These are phyloP conservation scores for Brienomyrus brachyistius DNA, from an alignment of 2,113 vertebrate genomes.

Conservation along the genomic window DNA sequence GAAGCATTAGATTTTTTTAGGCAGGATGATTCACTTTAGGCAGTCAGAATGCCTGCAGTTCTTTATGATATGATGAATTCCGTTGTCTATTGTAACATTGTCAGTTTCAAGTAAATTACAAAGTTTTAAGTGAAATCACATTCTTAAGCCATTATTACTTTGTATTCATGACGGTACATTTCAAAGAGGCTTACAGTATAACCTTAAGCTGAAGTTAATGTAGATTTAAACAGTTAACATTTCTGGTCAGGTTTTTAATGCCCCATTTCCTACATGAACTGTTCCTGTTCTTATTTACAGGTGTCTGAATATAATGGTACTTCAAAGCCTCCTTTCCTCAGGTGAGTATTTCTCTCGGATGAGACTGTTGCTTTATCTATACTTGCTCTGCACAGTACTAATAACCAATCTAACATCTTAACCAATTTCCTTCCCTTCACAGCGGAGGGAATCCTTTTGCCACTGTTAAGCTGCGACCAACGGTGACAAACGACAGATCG, in stretches of 20 bases:
- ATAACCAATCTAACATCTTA: background rate
- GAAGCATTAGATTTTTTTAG: background rate
- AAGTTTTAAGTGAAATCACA: background rate
- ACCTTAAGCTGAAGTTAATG: background rate
- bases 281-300: slow-evolving; percentile 54
- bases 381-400: background rate
- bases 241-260: background rate
- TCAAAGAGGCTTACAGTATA: background rate
- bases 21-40: background rate
- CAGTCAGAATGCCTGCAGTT: background rate
- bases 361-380: background rate
- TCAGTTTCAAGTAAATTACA: background rate
- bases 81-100: background rate
- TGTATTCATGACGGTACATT: background rate
- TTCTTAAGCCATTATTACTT: background rate
- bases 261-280: slow-evolving; percentile 8
- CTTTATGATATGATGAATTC: background rate
- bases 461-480: slow-evolving; percentile 84
- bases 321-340: slow-evolving; percentile 77
- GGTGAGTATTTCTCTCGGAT: slow-evolving; percentile 58
- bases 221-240: background rate
- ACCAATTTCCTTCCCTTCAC: slow-evolving; percentile 25
- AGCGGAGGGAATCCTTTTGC: slow-evolving; percentile 93
- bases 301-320: slow-evolving; percentile 74
- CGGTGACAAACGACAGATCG: slow-evolving; percentile 90